Evolutionary conservation across 2,888 invertebrate species (phyloP), one percentile per base, ranked within the genome.

Genomic region (Lingula anatina): DNA sequence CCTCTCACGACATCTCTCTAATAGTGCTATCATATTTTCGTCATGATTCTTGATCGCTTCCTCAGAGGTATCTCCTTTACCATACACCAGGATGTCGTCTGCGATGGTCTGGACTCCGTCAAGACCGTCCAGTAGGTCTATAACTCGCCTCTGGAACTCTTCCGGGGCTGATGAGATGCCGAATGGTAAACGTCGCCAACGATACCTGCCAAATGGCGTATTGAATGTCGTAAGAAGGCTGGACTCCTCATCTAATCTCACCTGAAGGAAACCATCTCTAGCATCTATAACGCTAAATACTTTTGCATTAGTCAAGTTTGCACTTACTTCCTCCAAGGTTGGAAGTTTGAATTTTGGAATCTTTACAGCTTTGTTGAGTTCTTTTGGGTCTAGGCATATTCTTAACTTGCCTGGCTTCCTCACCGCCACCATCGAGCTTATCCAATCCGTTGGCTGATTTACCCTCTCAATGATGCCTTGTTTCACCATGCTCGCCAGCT

Each of bases 41-140:
- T 54, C 56, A 18, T 56, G 54, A 37, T 54, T 49, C 9, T 18
- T 23, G 27, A 40, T 39, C 1, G 57, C 57, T 38, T 49, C 49
- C 25, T 31, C 31, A 12, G 31, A 9, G 15, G 9, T 39, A 7
- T n/a, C 39, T 7, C 49, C 39, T 31, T 7, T 42, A 5, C 42
- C 42, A 42, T 21, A 42, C 5, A 42, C 24, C 4, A 42, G 42
- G n/a, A 42, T 42, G 42, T 42, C 23, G 24, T 42, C 42, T 20
- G 21, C 42, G 5, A 42, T 23, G 12, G 24, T 23, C 15, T 18
- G 18, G 5, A 42, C 24, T 5, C 42, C 42, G 9, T 42, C 42
- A 4, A 42, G 25, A 20, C 42, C 42, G 24, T 7, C 23, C 5
- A 42, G 25, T 5, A 7, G 7, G 12, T 42, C 42, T 23, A 24